These are phyloP conservation scores for Cenopis cana DNA, from an alignment of 2,888 invertebrate species.

Conservation along the genomic window DNA sequence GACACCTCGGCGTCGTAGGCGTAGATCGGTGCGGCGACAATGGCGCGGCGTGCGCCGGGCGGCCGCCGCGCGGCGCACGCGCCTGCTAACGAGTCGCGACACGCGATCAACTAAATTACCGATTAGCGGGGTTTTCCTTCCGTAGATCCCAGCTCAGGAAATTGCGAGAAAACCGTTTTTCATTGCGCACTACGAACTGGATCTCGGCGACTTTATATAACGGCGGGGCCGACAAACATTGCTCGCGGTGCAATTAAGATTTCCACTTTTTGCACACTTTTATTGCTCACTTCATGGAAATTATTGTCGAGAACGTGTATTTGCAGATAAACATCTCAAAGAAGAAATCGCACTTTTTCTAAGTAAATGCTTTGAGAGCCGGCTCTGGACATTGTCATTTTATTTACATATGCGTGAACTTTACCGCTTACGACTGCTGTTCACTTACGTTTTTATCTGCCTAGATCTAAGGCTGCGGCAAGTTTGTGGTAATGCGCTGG, in stretches of 20 bases:
- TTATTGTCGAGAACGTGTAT: conserved; percentile 81
- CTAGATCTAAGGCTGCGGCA: conserved; percentile 35
- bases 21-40: conserved; percentile 60
- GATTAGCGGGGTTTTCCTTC: conserved; percentile 82
- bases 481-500: conserved; percentile 42
- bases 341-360: conserved; percentile 83
- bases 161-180: conserved; percentile 82
- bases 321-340: conserved; percentile 79
- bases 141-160: conserved; percentile 76
- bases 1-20: conserved; percentile 40
- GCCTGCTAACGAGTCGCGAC: conserved; percentile 72
- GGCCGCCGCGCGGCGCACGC: conserved; percentile 48
- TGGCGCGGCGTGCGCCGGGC: conserved; percentile 47
- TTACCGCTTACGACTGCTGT: conserved; percentile 43
- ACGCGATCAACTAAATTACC: conserved; percentile 77
- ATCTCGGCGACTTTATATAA: conserved; percentile 81
- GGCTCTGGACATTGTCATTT: conserved; percentile 69
- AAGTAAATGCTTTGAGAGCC: conserved; percentile 77
- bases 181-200: conserved; percentile 76
- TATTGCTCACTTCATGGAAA: conserved; percentile 84
- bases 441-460: conserved; percentile 41
- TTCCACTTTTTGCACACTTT: conserved; percentile 83
- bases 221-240: conserved; percentile 74
- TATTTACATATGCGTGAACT: conserved; percentile 56
- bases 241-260: conserved; percentile 80